Conservation (phyloP, 2,888 invertebrate species). For the Cecidostiba fungosa region DNA sequence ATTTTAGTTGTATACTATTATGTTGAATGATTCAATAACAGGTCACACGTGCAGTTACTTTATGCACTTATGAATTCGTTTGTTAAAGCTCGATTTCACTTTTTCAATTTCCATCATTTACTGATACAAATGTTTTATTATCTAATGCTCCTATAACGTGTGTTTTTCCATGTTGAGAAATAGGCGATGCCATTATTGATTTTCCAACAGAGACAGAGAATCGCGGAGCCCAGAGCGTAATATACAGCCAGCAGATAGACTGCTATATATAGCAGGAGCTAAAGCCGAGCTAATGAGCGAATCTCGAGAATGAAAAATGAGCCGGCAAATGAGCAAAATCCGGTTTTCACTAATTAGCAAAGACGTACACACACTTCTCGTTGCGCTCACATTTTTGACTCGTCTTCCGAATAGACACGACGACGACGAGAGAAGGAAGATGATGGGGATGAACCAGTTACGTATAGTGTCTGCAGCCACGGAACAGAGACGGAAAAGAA, state of each 20-base stretch:
- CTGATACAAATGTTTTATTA: no score
- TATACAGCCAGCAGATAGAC: background rate
- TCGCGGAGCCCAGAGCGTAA: background rate
- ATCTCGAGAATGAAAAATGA: slow-evolving; percentile 67
- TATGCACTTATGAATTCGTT: no score
- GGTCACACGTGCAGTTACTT: no score
- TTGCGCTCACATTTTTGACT: background rate
- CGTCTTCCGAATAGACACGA: slow-evolving; percentile 8
- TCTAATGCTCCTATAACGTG: background rate
- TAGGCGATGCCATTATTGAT: slow-evolving; percentile 28
- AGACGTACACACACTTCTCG: slow-evolving; percentile 49
- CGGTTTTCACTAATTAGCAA: slow-evolving; percentile 72
- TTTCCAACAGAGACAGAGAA: background rate
- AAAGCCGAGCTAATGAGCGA: slow-evolving; percentile 70
- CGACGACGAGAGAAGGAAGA: background rate
- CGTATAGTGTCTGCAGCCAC: background rate
- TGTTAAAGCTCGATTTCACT: no score
- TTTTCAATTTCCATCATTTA: no score
- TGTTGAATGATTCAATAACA: no score
- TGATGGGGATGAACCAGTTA: slow-evolving; percentile 2
- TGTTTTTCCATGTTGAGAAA: background rate
- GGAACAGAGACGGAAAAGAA: slow-evolving; percentile 15
- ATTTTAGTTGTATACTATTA: no score
- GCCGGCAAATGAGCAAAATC: slow-evolving; percentile 71
- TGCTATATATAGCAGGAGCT: background rate